These are phyloP conservation scores for Ophthalmolycus amberensis DNA, from an alignment of 2,113 vertebrate genomes.

Conservation along the genomic window DNA sequence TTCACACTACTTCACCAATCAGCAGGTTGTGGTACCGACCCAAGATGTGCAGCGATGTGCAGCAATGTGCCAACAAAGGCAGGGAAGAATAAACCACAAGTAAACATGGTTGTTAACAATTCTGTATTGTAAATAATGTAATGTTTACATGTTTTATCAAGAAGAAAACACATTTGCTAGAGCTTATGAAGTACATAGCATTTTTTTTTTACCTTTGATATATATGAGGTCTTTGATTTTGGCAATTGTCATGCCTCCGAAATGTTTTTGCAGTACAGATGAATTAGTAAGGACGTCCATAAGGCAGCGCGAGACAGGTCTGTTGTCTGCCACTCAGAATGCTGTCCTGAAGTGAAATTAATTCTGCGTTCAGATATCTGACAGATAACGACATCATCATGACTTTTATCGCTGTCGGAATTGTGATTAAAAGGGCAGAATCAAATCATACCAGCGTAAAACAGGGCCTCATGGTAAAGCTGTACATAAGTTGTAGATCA, in stretches of 20 bases:
- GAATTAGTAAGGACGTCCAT: not conserved
- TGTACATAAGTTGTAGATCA: not conserved
- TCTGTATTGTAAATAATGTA: not conserved
- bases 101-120: not conserved
- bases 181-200: not conserved
- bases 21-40: not conserved
- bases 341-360: not conserved
- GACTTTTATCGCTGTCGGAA: not conserved
- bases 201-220: not conserved
- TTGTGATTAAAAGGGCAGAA: conserved; percentile 5
- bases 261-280: not conserved
- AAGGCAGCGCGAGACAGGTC: not conserved
- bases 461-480: not conserved
- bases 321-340: not conserved
- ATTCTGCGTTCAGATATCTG: not conserved
- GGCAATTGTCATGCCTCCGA: not conserved
- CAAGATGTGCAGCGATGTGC: not conserved
- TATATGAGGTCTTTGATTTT: not conserved
- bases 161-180: not conserved
- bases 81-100: not conserved
- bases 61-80: not conserved
- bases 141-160: not conserved
- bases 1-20: not conserved
- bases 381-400: not conserved
- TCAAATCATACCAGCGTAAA: not conserved